phyloP scores from a whole-genome alignment of 2,113 vertebrate genomes.

The Orthonyx spaldingii region DNA sequence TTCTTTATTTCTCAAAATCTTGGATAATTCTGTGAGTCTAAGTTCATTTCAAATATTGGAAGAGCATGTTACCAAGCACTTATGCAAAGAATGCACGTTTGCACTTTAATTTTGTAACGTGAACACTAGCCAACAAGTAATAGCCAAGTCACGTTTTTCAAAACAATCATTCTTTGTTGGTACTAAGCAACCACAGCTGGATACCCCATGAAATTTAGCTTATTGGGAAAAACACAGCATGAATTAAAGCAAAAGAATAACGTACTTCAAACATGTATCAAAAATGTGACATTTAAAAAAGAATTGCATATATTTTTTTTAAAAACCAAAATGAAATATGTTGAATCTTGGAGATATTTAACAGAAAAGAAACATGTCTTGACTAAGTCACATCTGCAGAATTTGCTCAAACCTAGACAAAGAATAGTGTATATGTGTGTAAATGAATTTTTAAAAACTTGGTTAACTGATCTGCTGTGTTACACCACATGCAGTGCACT shows the following conservation, averaged over 20 bases:
- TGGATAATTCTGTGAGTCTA: not conserved
- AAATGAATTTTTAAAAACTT: not conserved
- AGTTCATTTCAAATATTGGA: slow-evolving; percentile 4
- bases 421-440: not conserved
- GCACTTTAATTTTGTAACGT: not conserved
- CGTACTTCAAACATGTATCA: not conserved
- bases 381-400: not conserved
- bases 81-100: not conserved
- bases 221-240: slow-evolving; percentile 58
- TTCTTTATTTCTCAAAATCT: slow-evolving; percentile 3
- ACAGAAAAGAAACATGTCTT: not conserved
- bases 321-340: not conserved
- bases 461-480: not conserved
- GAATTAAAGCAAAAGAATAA: slow-evolving; percentile 54
- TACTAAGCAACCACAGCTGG: slow-evolving; percentile 53
- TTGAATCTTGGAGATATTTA: not conserved
- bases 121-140: slow-evolving; percentile 4
- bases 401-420: not conserved
- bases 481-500: not conserved
- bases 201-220: slow-evolving; percentile 57
- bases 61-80: not conserved
- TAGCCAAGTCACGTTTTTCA: slow-evolving; percentile 21
- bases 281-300: slow-evolving; percentile 40
- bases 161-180: slow-evolving; percentile 36
- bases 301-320: not conserved